Conservation (phyloP, 2,888 invertebrate species). For the Monopis laevigella region DNA sequence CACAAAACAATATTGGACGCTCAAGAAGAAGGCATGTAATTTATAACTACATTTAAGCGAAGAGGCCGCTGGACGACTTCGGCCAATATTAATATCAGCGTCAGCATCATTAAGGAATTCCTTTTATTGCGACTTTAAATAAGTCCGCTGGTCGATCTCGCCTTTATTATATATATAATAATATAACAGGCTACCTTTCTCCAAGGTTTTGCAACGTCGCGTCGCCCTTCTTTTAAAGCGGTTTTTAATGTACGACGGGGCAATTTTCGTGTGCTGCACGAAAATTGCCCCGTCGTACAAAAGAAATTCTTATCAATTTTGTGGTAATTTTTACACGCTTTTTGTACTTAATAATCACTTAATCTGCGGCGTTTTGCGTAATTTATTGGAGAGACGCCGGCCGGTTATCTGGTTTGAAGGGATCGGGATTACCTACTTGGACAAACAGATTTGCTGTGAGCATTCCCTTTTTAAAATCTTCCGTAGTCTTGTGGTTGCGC, state of each 20-base stretch:
- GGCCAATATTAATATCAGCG: constrained; percentile 57
- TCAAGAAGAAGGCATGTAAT: no score
- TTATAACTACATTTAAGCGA: constrained; percentile 57
- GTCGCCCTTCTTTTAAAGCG: constrained; percentile 47
- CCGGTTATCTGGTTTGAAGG: constrained; percentile 22
- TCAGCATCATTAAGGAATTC: constrained; percentile 64
- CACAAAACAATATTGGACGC: no score
- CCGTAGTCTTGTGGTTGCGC: no score
- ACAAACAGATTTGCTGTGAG: no score
- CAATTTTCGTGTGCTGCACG: constrained; percentile 32
- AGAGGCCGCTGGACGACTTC: constrained; percentile 40
- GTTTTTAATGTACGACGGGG: constrained; percentile 32
- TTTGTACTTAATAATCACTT: constrained; percentile 45
- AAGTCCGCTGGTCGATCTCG: constrained; percentile 51
- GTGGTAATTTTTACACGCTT: constrained; percentile 35
- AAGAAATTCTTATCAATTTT: constrained; percentile 45
- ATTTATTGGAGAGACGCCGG: constrained; percentile 29
- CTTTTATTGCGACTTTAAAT: constrained; percentile 64
- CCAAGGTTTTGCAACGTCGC: constrained; percentile 52
- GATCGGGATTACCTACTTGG: no score
- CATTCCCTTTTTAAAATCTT: no score
- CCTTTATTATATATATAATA: no score
- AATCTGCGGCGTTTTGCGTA: constrained; percentile 37
- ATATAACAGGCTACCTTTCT: constrained; percentile 59
- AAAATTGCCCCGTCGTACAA: no score